Percentiles rank a stretch among this genome's conserved stretches.
These are phyloP conservation scores for Steatornis caripensis DNA, from an alignment of 2,113 vertebrate genomes.

Conservation along the genomic window DNA sequence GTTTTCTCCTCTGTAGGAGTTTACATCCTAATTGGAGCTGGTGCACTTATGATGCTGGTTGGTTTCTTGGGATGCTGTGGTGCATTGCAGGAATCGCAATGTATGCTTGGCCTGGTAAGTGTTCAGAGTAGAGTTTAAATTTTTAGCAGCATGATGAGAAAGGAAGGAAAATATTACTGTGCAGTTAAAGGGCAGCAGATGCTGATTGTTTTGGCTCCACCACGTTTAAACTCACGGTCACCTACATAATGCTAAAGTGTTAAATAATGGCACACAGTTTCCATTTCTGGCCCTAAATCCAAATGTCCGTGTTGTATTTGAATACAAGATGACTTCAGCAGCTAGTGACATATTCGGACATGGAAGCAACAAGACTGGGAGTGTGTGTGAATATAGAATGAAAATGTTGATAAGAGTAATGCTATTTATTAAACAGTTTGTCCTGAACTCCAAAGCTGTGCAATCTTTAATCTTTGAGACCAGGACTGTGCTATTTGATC, in stretches of 20 bases:
- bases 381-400: not conserved
- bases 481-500: not conserved
- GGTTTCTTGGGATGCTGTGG: conserved; percentile 97
- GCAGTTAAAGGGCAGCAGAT: not conserved
- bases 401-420: not conserved
- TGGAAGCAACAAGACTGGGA: not conserved
- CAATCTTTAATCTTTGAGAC: not conserved
- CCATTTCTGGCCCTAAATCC: not conserved
- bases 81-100: conserved; percentile 92
- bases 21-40: conserved; percentile 91
- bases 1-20: conserved; percentile 75
- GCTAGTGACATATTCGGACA: not conserved
- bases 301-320: not conserved
- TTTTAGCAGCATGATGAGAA: not conserved
- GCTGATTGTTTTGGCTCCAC: not conserved
- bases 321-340: not conserved
- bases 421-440: not conserved
- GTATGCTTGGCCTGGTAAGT: conserved; percentile 95
- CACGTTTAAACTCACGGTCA: not conserved
- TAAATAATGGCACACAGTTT: not conserved
- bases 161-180: not conserved
- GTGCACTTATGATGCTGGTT: conserved; percentile 95
- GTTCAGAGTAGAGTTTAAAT: not conserved
- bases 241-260: not conserved
- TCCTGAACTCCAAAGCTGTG: not conserved